Evolutionary conservation across 2,797 vertebrate genomes (phyloP), one percentile per base, ranked within the genome.

Genomic region (Pseudopleuronectes americanus): DNA sequence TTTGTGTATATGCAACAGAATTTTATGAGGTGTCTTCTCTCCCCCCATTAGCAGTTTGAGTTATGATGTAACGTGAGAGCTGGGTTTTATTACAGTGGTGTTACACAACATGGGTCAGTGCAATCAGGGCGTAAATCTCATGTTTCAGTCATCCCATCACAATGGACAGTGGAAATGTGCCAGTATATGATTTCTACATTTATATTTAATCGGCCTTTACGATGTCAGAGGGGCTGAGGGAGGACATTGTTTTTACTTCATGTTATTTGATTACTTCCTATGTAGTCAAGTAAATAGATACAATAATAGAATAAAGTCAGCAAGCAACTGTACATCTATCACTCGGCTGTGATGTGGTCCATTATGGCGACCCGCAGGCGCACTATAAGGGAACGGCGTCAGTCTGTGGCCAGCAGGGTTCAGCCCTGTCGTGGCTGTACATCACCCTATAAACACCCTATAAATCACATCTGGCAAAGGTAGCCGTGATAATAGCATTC

Each of bases 391-490:
- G 43, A 41, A 60, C 3, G 0, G 33, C 8, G 19, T 69, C 22
- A 63, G 17, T 60, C 52, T 7, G 26, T 38, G 19, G 70, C 60
- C 57, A 61, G 53, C 61, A 68, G 28, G 57, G 54, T 64, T 84
- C 57, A 73, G 51, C 41, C 51, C 57, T 56, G 49, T 56, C 68
- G 61, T 64, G 70, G 48, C 58, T 64, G 38, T 66, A 41, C 57
- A 85, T 87, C 67, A 43, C 43, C 23, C 28, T 38, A 56, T 22
- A 51, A 57, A 81, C 77, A 69, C 33, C 1, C 23, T 59, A 43
- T 75, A 83, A 86, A 89, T 85, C 81, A 80, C 48, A 47, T 56
- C 80, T 85, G 86, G 65, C 69, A 80, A 74, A 69, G 58, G 62
- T 83, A 55, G 41, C 36, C 51, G 33, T 76, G 57, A 84, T 76